A percentile compares a stretch with the other conserved stretches of the same genome.
phyloP scores from a whole-genome alignment of 1,140 invertebrate species.

The Nephotettix cincticeps region DNA sequence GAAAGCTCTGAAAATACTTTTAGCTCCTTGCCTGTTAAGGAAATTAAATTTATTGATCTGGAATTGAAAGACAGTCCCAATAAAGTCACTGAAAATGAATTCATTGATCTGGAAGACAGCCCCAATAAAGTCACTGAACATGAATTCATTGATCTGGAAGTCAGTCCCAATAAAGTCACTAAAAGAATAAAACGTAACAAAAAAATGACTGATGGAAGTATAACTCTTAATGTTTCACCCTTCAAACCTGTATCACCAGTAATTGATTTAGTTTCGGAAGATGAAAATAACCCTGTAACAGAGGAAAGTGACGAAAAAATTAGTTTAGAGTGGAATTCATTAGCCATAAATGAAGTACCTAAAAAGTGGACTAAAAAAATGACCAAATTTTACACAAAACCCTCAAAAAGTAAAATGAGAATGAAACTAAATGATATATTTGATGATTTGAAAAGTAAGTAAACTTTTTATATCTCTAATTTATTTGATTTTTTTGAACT shows the following conservation, averaged over 20 bases:
- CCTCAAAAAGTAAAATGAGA: neutral
- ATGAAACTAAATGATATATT: neutral
- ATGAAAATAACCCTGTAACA: neutral
- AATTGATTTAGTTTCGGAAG: slow-evolving; percentile 1
- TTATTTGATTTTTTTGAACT: no score
- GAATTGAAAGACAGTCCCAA: neutral
- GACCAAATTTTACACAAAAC: neutral
- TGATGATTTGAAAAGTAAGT: no score
- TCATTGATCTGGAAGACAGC: neutral
- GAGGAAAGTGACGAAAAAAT: neutral
- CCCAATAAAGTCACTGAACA: neutral
- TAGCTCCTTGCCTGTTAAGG: neutral
- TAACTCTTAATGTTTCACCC: neutral
- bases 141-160: neutral
- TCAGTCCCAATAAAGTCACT: neutral
- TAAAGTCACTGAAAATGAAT: neutral
- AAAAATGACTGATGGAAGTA: neutral
- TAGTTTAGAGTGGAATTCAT: neutral
- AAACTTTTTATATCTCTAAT: no score
- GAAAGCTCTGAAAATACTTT: neutral
- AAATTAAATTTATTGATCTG: neutral
- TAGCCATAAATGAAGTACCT: neutral
- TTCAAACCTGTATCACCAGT: neutral
- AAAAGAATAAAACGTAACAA: neutral
- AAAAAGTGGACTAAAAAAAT: neutral